Evolutionary conservation across 2,888 invertebrate species (phyloP).

Genomic region (Cremastinae sp.): DNA sequence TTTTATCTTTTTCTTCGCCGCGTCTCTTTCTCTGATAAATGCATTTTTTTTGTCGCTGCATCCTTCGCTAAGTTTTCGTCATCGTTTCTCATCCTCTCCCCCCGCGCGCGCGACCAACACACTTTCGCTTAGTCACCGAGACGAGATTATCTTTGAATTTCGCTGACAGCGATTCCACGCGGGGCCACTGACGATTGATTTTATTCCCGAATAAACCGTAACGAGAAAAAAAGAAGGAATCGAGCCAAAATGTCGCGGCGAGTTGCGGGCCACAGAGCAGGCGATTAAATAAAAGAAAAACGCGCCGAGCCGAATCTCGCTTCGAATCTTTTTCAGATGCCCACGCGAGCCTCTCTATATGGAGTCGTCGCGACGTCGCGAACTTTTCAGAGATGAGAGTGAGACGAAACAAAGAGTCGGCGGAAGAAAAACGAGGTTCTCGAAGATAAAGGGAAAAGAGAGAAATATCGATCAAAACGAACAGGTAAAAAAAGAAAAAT

Average conservation of each 20-base stretch:
- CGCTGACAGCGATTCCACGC: too few species aligned
- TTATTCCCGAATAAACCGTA: background rate
- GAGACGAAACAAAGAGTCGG: conserved; percentile 63
- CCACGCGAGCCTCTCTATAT: conserved; percentile 40
- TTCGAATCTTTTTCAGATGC: conserved; percentile 34
- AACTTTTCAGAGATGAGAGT: conserved; percentile 25
- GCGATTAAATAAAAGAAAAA: conserved; percentile 17
- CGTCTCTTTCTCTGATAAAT: background rate
- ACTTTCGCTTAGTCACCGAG: too few species aligned
- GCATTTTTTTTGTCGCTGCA: background rate
- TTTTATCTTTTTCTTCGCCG: background rate
- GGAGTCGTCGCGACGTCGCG: conserved; percentile 40
- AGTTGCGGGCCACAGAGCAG: background rate
- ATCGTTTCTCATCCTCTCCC: background rate
- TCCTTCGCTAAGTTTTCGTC: background rate
- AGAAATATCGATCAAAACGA: conserved; percentile 10
- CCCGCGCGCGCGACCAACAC: background rate
- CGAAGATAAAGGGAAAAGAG: conserved; percentile 23
- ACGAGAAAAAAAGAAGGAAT: background rate
- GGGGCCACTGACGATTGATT: background rate
- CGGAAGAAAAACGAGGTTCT: conserved; percentile 49
- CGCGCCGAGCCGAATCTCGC: conserved; percentile 20
- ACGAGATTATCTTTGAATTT: too few species aligned
- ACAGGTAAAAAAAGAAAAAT: conserved; percentile 36
- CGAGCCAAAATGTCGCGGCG: background rate